Evolutionary conservation across 2,113 vertebrate genomes (phyloP).

Genomic region (Pseudopipra pipra): DNA sequence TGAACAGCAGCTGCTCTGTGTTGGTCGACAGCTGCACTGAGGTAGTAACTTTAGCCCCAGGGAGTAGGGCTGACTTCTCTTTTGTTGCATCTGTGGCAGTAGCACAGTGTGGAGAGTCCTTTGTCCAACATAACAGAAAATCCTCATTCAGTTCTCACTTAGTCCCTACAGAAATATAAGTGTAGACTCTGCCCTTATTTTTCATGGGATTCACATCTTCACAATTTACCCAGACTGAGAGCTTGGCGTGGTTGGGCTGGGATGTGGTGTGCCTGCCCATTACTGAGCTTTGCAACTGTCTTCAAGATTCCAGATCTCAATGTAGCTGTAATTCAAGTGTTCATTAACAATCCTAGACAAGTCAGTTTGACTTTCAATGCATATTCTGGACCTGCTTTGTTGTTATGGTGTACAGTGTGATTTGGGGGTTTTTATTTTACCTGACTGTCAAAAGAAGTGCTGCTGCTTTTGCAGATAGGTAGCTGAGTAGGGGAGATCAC

Average conservation of each 20-base stretch:
- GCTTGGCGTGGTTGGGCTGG: not conserved
- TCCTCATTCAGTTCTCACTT: not conserved
- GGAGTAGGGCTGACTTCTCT: not conserved
- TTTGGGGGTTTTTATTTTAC: not conserved
- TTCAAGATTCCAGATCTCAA: not conserved
- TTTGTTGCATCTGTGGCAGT: not conserved
- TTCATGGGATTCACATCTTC: not conserved
- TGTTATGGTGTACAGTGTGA: not conserved
- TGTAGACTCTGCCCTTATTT: not conserved
- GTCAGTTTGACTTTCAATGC: not conserved
- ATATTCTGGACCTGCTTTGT: not conserved
- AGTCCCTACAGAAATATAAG: not conserved
- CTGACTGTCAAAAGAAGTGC: not conserved
- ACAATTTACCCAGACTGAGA: not conserved
- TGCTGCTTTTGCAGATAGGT: not conserved
- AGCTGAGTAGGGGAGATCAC: not conserved
- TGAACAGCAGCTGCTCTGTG: not conserved
- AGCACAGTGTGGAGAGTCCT: not conserved
- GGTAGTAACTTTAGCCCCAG: not conserved
- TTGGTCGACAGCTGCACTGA: conserved; percentile 13
- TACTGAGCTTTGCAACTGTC: not conserved
- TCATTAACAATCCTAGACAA: not conserved
- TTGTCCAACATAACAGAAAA: not conserved
- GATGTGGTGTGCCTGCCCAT: not conserved
- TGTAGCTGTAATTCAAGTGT: not conserved